Base-by-base conservation (phyloP, 2,888 invertebrate genomes). In the Lasioglossum leucozonium region DNA sequence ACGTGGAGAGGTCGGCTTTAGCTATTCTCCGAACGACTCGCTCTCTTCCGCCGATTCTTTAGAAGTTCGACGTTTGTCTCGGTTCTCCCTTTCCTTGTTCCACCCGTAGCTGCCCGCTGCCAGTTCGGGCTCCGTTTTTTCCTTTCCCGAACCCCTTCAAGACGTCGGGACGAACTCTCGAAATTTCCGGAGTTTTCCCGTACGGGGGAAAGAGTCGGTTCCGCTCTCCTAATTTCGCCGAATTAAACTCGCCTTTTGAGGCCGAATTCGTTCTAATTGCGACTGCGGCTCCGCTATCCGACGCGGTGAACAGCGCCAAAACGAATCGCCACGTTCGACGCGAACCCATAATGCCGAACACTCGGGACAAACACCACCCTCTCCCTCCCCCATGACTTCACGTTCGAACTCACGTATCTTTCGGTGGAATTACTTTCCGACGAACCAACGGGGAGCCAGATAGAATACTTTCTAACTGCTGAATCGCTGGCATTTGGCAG, bases 201-300 rank as follows among this genome's bases (percentile, higher is more conserved):
- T 72, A 75, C 84, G 73, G 86, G 86, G 72, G 77, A 87, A 67
- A 79, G 86, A 79, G 82, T 78, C 86, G 89, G 90, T 91, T 92
- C 90, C 88, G 83, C 87, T 82, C 89, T 86, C 82, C 90, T 90
- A 92, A 91, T 91, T 91, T 87, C 88, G 78, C 51, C 87, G 91
- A 91, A 93, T 92, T 92, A 92, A 90, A 91, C 85, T 85, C 86
- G 85, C 79, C 83, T 87, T 91, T 84, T 18, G 84, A 67, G 62
- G 75, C 55, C 77, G 84, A 82, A 87, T 81, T 90, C 86, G 69
- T 86, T 87, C 87, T 91, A 91, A 91, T 91, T 91, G 89, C 91
- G 80, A 87, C 85, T 86, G 85, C 80, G 82, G 76, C 34, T 65
- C 40, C 30, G 62, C 34, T 22, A 34, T 30, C 62, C 30, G 30